A percentile compares a stretch with the other conserved stretches of the same genome.
These are phyloP conservation scores for Daboia siamensis DNA, from an alignment of 2,113 vertebrate species.

Conservation along the genomic window DNA sequence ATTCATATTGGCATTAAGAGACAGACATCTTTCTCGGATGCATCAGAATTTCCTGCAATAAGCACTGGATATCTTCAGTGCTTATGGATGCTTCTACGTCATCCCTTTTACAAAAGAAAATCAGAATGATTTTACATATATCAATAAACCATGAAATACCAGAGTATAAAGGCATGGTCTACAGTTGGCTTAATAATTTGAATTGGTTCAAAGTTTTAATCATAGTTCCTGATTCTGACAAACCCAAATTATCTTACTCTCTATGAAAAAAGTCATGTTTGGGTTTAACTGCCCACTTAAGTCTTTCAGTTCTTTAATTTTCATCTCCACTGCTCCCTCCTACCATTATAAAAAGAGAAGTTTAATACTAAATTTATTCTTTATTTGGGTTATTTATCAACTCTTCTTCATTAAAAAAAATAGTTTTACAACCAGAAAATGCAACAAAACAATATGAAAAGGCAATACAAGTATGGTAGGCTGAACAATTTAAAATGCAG, in stretches of 20 bases:
- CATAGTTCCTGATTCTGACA: neutral
- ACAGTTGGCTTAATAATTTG: neutral
- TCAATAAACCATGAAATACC: neutral
- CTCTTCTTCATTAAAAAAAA: neutral
- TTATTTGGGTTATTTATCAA: neutral
- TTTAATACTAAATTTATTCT: neutral
- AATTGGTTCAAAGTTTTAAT: neutral
- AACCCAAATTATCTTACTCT: neutral
- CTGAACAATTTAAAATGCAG: neutral
- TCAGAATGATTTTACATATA: neutral
- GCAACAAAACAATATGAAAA: neutral
- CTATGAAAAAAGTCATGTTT: neutral
- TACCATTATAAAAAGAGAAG: neutral
- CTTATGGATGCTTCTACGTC: neutral
- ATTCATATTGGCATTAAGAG: neutral
- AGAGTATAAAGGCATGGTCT: neutral
- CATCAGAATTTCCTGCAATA: neutral
- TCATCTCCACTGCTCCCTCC: neutral
- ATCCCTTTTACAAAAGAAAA: neutral
- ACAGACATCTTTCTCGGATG: neutral
- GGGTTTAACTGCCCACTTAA: neutral
- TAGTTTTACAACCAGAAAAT: neutral
- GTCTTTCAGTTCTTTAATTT: neutral
- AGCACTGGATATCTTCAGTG: neutral
- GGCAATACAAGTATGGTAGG: neutral